Conservation (phyloP, 2,888 invertebrate genomes). For the Criorhina ranunculi region DNA sequence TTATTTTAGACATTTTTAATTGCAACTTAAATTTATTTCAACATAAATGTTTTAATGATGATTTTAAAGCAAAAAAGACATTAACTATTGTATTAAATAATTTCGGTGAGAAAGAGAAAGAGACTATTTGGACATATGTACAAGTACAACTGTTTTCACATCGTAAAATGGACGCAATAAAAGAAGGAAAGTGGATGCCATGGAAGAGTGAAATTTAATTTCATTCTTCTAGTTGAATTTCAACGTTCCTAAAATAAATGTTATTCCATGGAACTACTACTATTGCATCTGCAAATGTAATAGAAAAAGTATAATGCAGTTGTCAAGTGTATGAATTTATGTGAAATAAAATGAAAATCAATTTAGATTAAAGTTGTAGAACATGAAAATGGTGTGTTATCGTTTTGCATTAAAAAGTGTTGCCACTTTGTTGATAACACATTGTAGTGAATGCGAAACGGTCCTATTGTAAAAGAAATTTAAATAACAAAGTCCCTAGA, state of each 20-base stretch:
- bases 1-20: too few species aligned
- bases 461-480: too few species aligned
- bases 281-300: neutral
- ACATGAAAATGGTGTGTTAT: neutral
- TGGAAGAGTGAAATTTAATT: neutral
- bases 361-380: neutral
- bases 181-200: neutral
- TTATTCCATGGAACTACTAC: neutral
- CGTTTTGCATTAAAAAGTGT: neutral
- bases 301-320: neutral
- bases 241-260: neutral
- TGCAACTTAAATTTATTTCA: too few species aligned
- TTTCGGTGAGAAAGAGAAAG: too few species aligned
- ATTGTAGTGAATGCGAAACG: too few species aligned
- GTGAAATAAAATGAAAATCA: neutral
- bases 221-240: neutral
- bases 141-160: too few species aligned
- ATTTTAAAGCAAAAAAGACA: too few species aligned
- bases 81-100: too few species aligned
- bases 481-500: too few species aligned
- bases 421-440: neutral
- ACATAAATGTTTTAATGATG: too few species aligned
- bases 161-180: neutral
- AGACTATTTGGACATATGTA: too few species aligned
- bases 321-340: neutral